Evolutionary conservation across 64 coral and sea anemone species (phyloP).

Genomic region (Trachythela sp.): DNA sequence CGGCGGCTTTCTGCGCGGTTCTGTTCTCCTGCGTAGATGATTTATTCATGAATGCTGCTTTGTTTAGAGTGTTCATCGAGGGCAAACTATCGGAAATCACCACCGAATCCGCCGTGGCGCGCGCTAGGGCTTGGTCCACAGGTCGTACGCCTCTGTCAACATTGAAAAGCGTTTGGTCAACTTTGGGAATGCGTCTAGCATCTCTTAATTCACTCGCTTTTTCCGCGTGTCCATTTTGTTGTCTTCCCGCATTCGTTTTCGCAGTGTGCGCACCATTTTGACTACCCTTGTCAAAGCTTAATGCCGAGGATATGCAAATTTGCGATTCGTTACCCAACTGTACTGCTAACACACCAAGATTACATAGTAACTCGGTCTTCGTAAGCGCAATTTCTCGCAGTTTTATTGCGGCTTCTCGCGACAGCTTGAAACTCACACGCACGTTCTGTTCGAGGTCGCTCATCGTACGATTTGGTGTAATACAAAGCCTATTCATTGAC

Average conservation of each 20-base stretch:
- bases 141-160: neutral
- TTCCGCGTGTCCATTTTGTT: neutral
- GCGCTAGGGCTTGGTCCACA: neutral
- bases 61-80: neutral
- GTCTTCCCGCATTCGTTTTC: neutral
- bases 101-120: neutral
- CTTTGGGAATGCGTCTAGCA: neutral
- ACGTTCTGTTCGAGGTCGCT: neutral
- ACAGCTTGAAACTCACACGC: neutral
- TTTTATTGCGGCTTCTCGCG: neutral
- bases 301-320: neutral
- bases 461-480: neutral
- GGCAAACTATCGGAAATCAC: neutral
- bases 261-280: neutral
- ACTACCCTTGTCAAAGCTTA: neutral
- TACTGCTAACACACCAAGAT: neutral
- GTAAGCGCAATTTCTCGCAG: neutral
- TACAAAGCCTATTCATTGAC: neutral
- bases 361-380: neutral
- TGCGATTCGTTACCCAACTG: conserved; percentile 6
- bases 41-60: neutral
- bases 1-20: neutral
- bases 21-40: neutral
- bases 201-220: neutral
- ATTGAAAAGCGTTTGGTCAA: neutral